phyloP scores from a whole-genome alignment of 2,797 vertebrate genomes.

The Eutrigla gurnardus region DNA sequence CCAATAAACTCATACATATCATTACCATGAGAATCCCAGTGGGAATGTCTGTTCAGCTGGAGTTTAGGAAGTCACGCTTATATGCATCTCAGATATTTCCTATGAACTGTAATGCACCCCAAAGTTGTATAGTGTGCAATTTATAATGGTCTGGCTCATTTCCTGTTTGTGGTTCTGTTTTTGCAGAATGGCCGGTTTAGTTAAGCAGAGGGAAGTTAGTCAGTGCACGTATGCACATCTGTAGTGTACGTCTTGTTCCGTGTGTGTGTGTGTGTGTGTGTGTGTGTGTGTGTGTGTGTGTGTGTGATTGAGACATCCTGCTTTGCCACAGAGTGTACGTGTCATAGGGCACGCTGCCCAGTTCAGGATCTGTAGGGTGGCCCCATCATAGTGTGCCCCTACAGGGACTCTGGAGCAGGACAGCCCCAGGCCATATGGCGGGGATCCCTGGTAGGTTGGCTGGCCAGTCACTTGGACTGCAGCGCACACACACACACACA shows the following conservation, averaged over 20 bases:
- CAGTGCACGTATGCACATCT: constrained; percentile 5
- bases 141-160: constrained; percentile 17
- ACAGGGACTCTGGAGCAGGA: constrained; percentile 43
- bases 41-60: not conserved
- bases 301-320: constrained; percentile 6
- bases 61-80: constrained; percentile 15
- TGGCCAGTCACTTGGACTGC: constrained; percentile 41
- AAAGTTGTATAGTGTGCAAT: constrained; percentile 8
- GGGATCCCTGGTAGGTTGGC: constrained; percentile 43
- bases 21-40: constrained; percentile 9
- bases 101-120: constrained; percentile 12
- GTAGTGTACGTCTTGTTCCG: constrained; percentile 9
- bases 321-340: constrained; percentile 16
- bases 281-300: constrained; percentile 5
- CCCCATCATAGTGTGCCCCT: constrained; percentile 38
- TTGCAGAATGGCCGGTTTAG: constrained; percentile 14
- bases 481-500: not conserved
- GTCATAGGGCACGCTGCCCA: constrained; percentile 39
- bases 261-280: constrained; percentile 9
- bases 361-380: constrained; percentile 29
- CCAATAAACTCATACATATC: constrained; percentile 9
- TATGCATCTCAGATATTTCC: constrained; percentile 15
- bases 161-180: constrained; percentile 9
- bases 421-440: constrained; percentile 54
- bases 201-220: constrained; percentile 1